Evolutionary conservation across 2,113 vertebrate genomes (phyloP).

Genomic region (Tichodroma muraria): DNA sequence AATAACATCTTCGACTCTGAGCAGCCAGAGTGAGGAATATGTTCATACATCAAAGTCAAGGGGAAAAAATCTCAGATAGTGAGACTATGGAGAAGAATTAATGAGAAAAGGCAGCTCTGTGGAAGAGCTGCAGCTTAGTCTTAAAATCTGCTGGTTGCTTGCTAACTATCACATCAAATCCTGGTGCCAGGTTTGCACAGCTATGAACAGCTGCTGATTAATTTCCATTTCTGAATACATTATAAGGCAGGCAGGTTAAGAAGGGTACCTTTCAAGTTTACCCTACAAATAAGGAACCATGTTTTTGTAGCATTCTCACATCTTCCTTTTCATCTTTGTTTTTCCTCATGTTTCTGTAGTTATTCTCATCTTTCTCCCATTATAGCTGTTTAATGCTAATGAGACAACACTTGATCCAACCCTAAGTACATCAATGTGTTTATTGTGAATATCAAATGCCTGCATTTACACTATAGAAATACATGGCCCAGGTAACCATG

Average conservation of each 20-base stretch:
- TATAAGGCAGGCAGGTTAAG: not conserved
- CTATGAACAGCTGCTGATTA: not conserved
- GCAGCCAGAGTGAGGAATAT: not conserved
- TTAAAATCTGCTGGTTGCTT: not conserved
- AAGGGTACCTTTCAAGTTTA: constrained; percentile 17
- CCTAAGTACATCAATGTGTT: not conserved
- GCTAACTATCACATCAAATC: not conserved
- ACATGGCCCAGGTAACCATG: not conserved
- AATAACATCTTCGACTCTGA: not conserved
- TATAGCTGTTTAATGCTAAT: constrained; percentile 1
- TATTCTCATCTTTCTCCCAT: constrained; percentile 10
- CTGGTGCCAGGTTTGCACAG: not conserved
- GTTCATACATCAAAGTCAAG: not conserved
- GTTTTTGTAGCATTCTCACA: not conserved
- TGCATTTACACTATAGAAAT: not conserved
- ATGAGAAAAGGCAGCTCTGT: not conserved
- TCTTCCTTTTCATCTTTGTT: constrained; percentile 21
- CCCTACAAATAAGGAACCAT: not conserved
- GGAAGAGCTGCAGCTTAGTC: not conserved
- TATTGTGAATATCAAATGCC: not conserved
- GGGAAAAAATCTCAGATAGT: not conserved
- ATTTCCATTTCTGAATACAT: constrained; percentile 2
- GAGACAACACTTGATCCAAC: not conserved
- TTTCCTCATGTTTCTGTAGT: not conserved
- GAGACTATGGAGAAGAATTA: not conserved